Conservation (phyloP, 2,888 invertebrate genomes). For the Chelonus formosanus region DNA sequence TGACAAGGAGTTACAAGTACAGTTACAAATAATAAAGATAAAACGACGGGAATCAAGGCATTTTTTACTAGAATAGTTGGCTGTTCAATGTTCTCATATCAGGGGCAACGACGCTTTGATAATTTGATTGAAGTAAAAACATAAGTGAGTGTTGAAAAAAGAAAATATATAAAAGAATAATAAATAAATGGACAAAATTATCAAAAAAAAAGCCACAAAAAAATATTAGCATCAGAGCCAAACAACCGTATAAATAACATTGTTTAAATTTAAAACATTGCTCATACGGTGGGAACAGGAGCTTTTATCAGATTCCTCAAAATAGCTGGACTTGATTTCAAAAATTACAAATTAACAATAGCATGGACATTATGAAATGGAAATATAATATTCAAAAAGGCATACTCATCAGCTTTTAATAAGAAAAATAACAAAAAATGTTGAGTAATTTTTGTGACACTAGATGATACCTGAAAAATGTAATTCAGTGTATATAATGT, state of each 20-base stretch:
- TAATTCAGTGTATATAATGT: neutral
- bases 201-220: conserved; percentile 12
- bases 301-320: no score
- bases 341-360: no score
- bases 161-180: conserved; percentile 3
- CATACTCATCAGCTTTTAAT: no score
- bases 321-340: no score
- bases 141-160: conserved; percentile 6
- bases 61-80: no score
- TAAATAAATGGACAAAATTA: conserved; percentile 4
- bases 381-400: no score
- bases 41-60: no score
- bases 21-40: no score
- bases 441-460: neutral
- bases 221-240: conserved; percentile 37
- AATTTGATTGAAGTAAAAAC: conserved; percentile 12
- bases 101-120: neutral
- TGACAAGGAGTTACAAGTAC: no score
- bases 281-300: neutral
- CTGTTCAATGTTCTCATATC: no score
- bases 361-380: no score
- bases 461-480: conserved; percentile 1
- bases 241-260: conserved; percentile 21
- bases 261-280: conserved; percentile 2
- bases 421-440: neutral